These are phyloP conservation scores for Sebastes vulpes DNA, from an alignment of 2,797 vertebrate genomes.

Conservation along the genomic window DNA sequence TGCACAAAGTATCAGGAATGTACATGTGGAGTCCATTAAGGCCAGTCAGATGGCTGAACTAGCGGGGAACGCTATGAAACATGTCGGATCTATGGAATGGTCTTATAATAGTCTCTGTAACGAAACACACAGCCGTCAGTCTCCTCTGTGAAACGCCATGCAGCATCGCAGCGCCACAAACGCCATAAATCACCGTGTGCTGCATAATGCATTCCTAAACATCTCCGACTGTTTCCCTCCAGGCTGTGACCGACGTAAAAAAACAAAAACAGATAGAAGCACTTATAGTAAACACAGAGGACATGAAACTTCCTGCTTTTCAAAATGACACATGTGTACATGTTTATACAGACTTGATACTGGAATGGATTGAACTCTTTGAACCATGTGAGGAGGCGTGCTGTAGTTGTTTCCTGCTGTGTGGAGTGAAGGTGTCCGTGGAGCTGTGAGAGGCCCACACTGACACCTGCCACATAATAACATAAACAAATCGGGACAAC, in stretches of 20 bases:
- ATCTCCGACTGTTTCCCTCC: background rate
- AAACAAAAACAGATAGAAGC: background rate
- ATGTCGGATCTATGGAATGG: slow-evolving; percentile 25
- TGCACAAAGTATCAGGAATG: slow-evolving; percentile 79
- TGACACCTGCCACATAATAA: slow-evolving; percentile 36
- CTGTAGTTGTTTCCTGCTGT: slow-evolving; percentile 7
- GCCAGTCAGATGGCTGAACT: slow-evolving; percentile 66
- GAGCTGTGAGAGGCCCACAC: slow-evolving; percentile 12
- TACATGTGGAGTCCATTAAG: slow-evolving; percentile 86
- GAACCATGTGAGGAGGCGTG: slow-evolving; percentile 12
- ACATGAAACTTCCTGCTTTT: background rate
- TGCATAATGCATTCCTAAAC: slow-evolving; percentile 47
- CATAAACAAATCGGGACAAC: slow-evolving; percentile 14
- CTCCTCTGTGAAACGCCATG: background rate
- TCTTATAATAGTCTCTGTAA: slow-evolving; percentile 43
- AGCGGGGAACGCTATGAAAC: slow-evolving; percentile 62
- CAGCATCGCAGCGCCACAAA: background rate
- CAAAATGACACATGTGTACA: background rate
- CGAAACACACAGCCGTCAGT: slow-evolving; percentile 1
- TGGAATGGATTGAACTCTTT: background rate
- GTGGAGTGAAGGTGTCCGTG: background rate
- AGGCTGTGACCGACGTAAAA: background rate
- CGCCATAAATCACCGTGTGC: slow-evolving; percentile 2
- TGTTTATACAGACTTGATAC: background rate
- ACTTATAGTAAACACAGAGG: background rate